Percentiles rank a stretch among this genome's conserved stretches.
These are phyloP conservation scores for Poliocrania exsul DNA, from an alignment of 2,797 vertebrate species.

Conservation along the genomic window DNA sequence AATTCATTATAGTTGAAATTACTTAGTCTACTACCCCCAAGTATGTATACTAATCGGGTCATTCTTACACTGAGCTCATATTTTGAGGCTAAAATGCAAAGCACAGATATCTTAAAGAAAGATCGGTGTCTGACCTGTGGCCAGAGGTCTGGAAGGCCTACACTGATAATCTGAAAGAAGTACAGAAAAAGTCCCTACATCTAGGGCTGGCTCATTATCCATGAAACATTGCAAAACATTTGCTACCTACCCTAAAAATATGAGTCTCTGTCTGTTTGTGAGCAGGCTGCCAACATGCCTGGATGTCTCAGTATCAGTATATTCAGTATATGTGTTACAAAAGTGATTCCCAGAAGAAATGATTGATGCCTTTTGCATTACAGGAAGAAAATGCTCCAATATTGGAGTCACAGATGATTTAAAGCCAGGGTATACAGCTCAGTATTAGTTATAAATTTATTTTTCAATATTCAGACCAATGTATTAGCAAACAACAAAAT, in stretches of 20 bases:
- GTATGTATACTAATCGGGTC: neutral
- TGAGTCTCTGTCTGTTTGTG: neutral
- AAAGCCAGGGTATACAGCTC: constrained; percentile 32
- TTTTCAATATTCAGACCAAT: constrained; percentile 30
- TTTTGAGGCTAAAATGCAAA: neutral
- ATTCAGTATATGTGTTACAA: neutral
- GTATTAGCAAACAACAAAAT: constrained; percentile 56
- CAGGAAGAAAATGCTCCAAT: constrained; percentile 3
- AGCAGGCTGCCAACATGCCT: neutral
- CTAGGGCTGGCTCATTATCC: neutral
- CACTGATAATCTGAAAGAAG: neutral
- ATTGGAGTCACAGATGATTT: constrained; percentile 38
- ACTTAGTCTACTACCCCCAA: neutral
- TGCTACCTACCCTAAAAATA: neutral
- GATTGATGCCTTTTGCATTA: constrained; percentile 25
- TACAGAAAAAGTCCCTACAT: neutral
- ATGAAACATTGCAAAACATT: neutral
- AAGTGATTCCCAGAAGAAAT: constrained; percentile 43
- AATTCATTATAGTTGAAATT: neutral
- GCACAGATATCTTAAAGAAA: neutral
- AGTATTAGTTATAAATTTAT: constrained; percentile 44
- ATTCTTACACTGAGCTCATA: neutral
- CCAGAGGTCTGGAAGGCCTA: neutral
- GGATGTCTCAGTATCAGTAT: neutral
- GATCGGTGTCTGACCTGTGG: neutral